A percentile compares a stretch with the other conserved stretches of the same genome.
Conservation (phyloP, 2,113 vertebrate genomes). For the Hystrix brachyura region DNA sequence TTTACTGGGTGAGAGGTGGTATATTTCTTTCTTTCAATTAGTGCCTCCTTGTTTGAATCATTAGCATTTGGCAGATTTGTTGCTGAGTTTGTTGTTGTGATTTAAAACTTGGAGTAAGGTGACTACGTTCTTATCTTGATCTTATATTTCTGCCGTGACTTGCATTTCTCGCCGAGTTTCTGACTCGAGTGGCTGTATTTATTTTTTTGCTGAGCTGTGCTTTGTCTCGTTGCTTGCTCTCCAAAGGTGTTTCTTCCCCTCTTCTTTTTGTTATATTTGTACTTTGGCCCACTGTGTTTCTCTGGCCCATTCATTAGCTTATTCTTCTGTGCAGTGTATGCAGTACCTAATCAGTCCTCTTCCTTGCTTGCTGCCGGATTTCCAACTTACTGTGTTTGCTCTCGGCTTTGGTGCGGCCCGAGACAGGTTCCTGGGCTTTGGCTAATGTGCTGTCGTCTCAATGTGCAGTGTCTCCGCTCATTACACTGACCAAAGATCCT, state of each 20-base stretch:
- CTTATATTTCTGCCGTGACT: slow-evolving; percentile 59
- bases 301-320: slow-evolving; percentile 67
- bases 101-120: slow-evolving; percentile 68
- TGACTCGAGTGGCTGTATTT: slow-evolving; percentile 42
- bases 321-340: slow-evolving; percentile 50
- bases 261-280: slow-evolving; percentile 11
- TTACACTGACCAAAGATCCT: slow-evolving; percentile 82
- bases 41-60: slow-evolving; percentile 73
- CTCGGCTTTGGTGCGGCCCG: slow-evolving; percentile 17
- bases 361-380: slow-evolving; percentile 68
- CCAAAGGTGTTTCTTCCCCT: background rate
- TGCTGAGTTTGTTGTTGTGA: slow-evolving; percentile 78
- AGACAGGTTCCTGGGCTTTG: slow-evolving; percentile 73
- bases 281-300: slow-evolving; percentile 70
- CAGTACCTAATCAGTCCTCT: slow-evolving; percentile 72
- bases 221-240: slow-evolving; percentile 70
- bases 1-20: slow-evolving; percentile 42
- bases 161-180: slow-evolving; percentile 76
- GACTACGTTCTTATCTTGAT: slow-evolving; percentile 53
- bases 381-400: slow-evolving; percentile 65
- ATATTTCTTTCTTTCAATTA: slow-evolving; percentile 65
- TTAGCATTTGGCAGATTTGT: slow-evolving; percentile 81
- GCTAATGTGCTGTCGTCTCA: slow-evolving; percentile 79
- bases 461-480: slow-evolving; percentile 86
- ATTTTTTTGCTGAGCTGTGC: slow-evolving; percentile 68